A percentile compares a stretch with the other conserved stretches of the same genome.
Evolutionary conservation across 2,797 vertebrate species (phyloP).

Genomic region (Cyclopterus lumpus): DNA sequence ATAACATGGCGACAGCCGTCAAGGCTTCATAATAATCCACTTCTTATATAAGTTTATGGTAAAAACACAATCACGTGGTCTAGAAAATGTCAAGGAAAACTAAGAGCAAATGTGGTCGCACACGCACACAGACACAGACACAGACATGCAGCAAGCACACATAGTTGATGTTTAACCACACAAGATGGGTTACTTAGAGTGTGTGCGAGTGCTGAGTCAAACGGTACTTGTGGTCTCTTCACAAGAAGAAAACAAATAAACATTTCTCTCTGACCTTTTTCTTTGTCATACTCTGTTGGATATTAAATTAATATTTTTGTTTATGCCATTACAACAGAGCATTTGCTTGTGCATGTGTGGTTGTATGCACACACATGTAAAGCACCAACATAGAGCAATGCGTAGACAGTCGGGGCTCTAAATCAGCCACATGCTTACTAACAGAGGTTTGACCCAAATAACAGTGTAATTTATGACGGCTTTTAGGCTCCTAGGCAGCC

Average conservation of each 20-base stretch:
- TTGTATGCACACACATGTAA: neutral
- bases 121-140: conserved; percentile 10
- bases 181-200: conserved; percentile 54
- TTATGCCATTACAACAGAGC: conserved; percentile 21
- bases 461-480: conserved; percentile 81
- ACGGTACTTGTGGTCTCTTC: conserved; percentile 47
- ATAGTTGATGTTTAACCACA: conserved; percentile 65
- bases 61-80: no score
- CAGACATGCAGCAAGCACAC: conserved; percentile 32
- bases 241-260: conserved; percentile 22
- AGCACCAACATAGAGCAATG: conserved; percentile 46
- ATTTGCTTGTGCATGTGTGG: conserved; percentile 23
- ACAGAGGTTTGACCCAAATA: conserved; percentile 83
- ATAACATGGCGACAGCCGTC: no score
- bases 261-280: conserved; percentile 4
- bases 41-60: neutral
- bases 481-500: conserved; percentile 79
- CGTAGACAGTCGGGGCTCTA: conserved; percentile 60
- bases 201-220: conserved; percentile 45
- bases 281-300: conserved; percentile 20
- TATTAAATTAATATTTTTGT: conserved; percentile 36
- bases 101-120: neutral
- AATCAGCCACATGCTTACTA: conserved; percentile 75
- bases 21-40: no score
- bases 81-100: no score